Percentiles rank a stretch among this genome's conserved stretches.
These are phyloP conservation scores for Apodemia duryi DNA, from an alignment of 2,888 invertebrate species.

Conservation along the genomic window DNA sequence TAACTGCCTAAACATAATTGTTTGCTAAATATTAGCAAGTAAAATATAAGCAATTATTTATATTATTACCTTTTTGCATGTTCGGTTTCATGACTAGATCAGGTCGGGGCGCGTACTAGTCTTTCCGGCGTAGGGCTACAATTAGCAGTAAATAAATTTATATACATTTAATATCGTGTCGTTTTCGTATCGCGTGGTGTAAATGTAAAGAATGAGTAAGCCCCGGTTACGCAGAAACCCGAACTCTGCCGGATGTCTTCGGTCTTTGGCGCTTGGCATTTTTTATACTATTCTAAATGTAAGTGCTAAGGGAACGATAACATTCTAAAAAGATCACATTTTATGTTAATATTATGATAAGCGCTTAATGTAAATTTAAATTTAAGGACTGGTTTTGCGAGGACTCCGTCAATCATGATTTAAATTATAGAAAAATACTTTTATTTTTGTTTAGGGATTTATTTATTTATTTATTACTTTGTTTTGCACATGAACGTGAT, in stretches of 20 bases:
- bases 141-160: too few relatives aligned
- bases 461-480: background rate
- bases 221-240: slow-evolving; percentile 25
- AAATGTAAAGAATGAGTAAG: slow-evolving; percentile 19
- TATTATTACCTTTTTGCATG: too few relatives aligned
- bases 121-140: too few relatives aligned
- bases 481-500: too few relatives aligned
- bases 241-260: slow-evolving; percentile 33
- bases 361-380: background rate
- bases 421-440: background rate
- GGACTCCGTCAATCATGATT: background rate
- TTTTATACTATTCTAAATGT: slow-evolving; percentile 34
- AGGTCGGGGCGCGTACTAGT: too few relatives aligned
- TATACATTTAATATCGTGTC: slow-evolving; percentile 17
- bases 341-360: slow-evolving; percentile 11
- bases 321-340: slow-evolving; percentile 25
- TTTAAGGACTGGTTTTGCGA: slow-evolving; percentile 1
- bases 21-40: too few relatives aligned
- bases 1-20: too few relatives aligned
- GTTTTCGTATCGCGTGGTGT: slow-evolving; percentile 21
- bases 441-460: background rate
- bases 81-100: too few relatives aligned
- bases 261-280: slow-evolving; percentile 27
- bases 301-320: slow-evolving; percentile 33
- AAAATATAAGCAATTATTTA: too few relatives aligned